Percentiles rank a stretch among this genome's conserved stretches.
Evolutionary conservation across 2,113 vertebrate genomes (phyloP).

Genomic region (Acinonyx jubatus): DNA sequence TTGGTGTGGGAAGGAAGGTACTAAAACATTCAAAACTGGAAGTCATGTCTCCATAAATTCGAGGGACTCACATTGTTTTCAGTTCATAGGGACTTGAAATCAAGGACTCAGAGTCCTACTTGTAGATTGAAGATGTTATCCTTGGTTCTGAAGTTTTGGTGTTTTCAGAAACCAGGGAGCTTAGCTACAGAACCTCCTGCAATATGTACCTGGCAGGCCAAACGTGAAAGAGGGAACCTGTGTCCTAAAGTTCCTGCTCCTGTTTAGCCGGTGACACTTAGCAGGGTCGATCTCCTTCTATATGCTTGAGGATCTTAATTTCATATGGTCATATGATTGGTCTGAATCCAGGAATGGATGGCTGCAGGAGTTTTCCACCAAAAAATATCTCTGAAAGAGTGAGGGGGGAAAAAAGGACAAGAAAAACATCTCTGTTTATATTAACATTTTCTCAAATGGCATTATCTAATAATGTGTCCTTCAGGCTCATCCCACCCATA

Average conservation of each 20-base stretch:
- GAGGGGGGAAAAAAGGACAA: background rate
- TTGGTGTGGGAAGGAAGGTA: background rate
- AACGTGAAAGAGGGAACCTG: rapidly evolving
- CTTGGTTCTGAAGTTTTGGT: background rate
- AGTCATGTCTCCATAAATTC: background rate
- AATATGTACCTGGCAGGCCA: background rate
- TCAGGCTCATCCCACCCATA: background rate
- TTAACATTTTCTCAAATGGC: background rate
- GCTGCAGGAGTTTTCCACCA: background rate
- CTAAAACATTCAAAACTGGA: background rate
- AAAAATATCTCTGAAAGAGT: background rate
- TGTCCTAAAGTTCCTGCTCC: background rate
- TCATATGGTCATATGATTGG: background rate
- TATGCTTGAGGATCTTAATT: background rate
- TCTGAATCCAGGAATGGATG: background rate
- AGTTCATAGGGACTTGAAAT: background rate
- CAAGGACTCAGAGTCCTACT: background rate
- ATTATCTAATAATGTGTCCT: background rate
- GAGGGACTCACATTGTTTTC: background rate
- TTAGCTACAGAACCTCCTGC: too few relatives aligned
- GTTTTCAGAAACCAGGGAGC: background rate
- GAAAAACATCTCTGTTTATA: background rate
- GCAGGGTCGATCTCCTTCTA: background rate
- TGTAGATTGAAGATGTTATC: background rate
- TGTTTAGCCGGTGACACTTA: background rate